phyloP scores from a whole-genome alignment of 2,113 vertebrate species.

The Limnothrissa miodon region DNA sequence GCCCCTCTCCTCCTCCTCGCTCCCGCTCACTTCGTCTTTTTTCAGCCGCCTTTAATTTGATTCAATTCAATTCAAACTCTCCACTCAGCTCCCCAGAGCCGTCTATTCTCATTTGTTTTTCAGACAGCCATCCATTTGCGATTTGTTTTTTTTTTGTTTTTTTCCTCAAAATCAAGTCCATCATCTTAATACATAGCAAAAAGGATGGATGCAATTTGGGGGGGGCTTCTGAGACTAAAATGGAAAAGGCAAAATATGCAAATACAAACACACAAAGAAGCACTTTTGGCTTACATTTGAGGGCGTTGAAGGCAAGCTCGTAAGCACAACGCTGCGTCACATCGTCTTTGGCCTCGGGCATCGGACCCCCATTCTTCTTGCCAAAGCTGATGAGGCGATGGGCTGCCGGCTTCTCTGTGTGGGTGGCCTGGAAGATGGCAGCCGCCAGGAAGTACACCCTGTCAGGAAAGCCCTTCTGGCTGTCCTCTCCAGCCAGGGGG shows the following conservation, averaged over 20 bases:
- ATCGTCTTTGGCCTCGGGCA: slow-evolving; percentile 64
- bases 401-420: slow-evolving; percentile 65
- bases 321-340: slow-evolving; percentile 65
- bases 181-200: background rate
- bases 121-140: slow-evolving; percentile 1
- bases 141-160: background rate
- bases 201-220: background rate
- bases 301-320: slow-evolving; percentile 81
- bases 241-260: background rate
- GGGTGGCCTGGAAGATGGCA: slow-evolving; percentile 79
- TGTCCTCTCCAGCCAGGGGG: slow-evolving; percentile 29
- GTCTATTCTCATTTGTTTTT: slow-evolving; percentile 51
- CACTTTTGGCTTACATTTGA: slow-evolving; percentile 83
- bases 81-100: slow-evolving; percentile 44
- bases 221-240: background rate
- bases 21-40: slow-evolving; percentile 34
- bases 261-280: background rate
- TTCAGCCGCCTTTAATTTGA: too few relatives aligned
- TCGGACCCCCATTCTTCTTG: slow-evolving; percentile 35
- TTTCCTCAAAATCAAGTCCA: background rate
- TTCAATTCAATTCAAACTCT: slow-evolving; percentile 53
- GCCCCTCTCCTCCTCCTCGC: slow-evolving; percentile 43
- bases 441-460: slow-evolving; percentile 79
- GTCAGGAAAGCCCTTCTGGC: slow-evolving; percentile 69
- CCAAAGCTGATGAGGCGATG: slow-evolving; percentile 73